Evolutionary conservation across 1,140 invertebrate genomes (phyloP), one percentile per base, ranked within the genome.

Genomic region (Metaphire vulgaris): DNA sequence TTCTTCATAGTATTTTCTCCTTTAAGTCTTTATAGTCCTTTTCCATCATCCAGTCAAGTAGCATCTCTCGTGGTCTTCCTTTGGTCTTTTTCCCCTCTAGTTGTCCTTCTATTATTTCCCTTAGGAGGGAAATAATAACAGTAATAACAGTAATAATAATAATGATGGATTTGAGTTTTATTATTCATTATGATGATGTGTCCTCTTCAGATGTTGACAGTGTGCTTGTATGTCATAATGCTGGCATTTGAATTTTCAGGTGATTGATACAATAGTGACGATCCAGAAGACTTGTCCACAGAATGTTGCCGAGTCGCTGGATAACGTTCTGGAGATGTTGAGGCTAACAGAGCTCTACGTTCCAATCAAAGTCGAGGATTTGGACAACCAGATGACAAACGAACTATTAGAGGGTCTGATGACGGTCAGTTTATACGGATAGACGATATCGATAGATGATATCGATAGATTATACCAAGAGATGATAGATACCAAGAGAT

Each of bases 391-490:
- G 21, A 92, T 97, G 71, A 93, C 95, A 0, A 92, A 91, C 1
- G 95, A 98, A 87, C 89, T 97, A 32, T 92, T 98, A 74, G 94
- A 92, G 72, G 95, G 95, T 15, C 88, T 98, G 31, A 88, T 96
- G 71, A 91, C 66, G 21, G 64, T 74, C 21, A 68, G 66, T 77
- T 77, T n/a, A n/a, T n/a, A n/a, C n/a, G n/a, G n/a, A n/a, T n/a
- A n/a, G n/a, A n/a, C n/a, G n/a, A n/a, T n/a, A n/a, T n/a, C n/a
- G n/a, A n/a, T n/a, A n/a, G n/a, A n/a, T n/a, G n/a, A n/a, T n/a
- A n/a, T n/a, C n/a, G n/a, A n/a, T n/a, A n/a, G n/a, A n/a, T n/a
- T n/a, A n/a, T n/a, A n/a, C n/a, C n/a, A n/a, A n/a, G n/a, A n/a
- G n/a, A n/a, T n/a, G n/a, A n/a, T n/a, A n/a, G n/a, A n/a, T n/a